These are phyloP conservation scores for Thamnophis sirtalis DNA, from an alignment of 2,113 vertebrate species.

Conservation along the genomic window DNA sequence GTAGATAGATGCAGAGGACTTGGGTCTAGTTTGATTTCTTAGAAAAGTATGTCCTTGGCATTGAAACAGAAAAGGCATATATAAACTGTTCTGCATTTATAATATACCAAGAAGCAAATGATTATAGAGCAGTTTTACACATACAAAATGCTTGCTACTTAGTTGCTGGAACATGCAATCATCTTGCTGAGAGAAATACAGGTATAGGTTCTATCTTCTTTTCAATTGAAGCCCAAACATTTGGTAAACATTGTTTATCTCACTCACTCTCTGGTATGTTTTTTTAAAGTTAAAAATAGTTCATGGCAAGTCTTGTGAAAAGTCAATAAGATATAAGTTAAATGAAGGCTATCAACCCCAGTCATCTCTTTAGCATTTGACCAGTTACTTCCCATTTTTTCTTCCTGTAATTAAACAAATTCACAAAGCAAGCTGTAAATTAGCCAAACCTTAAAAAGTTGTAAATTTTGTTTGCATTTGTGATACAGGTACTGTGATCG, in stretches of 20 bases:
- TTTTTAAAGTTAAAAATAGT: neutral
- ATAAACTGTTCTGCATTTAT: neutral
- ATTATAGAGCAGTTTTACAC: neutral
- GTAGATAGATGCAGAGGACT: neutral
- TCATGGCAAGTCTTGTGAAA: neutral
- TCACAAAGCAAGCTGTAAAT: neutral
- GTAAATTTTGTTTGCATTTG: neutral
- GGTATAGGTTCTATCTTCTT: neutral
- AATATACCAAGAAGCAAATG: neutral
- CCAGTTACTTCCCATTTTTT: neutral
- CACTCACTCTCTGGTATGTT: neutral
- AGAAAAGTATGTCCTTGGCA: neutral
- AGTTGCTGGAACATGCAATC: neutral
- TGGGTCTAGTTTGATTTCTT: neutral
- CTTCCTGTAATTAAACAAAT: neutral
- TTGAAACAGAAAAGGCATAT: neutral
- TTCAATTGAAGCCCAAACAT: neutral
- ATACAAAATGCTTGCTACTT: neutral
- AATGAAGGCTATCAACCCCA: neutral
- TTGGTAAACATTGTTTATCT: neutral
- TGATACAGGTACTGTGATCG: neutral
- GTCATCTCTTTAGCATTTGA: neutral
- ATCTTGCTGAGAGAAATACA: neutral
- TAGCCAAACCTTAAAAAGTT: neutral
- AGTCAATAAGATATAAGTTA: neutral